phyloP scores from a whole-genome alignment of 2,797 vertebrate genomes.

The Danio choprae region DNA sequence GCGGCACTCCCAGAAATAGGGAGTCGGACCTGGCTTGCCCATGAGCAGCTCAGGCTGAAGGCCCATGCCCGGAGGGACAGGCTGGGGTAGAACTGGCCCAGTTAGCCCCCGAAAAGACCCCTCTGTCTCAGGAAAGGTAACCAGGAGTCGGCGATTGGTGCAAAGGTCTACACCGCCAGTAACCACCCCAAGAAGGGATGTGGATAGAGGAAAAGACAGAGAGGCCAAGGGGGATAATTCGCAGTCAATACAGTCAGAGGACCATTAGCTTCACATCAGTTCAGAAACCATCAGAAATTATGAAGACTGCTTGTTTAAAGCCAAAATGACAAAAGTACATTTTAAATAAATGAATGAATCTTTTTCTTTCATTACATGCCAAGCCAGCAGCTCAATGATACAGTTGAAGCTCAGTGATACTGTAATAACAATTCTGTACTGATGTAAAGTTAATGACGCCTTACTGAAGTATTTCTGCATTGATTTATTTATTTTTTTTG shows the following conservation, averaged over 20 bases:
- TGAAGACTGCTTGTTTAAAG: constrained; percentile 19
- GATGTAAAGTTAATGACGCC: constrained; percentile 56
- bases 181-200: constrained; percentile 63
- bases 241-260: constrained; percentile 66
- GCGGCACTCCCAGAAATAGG: constrained; percentile 84
- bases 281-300: constrained; percentile 31
- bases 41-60: constrained; percentile 81
- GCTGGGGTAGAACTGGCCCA: constrained; percentile 78
- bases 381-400: constrained; percentile 58
- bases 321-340: constrained; percentile 33
- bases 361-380: constrained; percentile 63
- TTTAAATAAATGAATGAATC: constrained; percentile 57
- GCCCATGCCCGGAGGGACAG: constrained; percentile 76
- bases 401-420: constrained; percentile 39
- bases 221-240: constrained; percentile 71
- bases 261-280: constrained; percentile 68
- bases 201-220: constrained; percentile 70
- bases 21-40: constrained; percentile 79
- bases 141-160: constrained; percentile 81
- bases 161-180: constrained; percentile 75
- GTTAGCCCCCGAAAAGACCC: constrained; percentile 80
- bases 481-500: not conserved
- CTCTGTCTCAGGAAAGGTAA: constrained; percentile 82
- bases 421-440: constrained; percentile 41
- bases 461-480: constrained; percentile 35